Percentiles rank a stretch among this genome's conserved stretches.
These are phyloP conservation scores for Drosophila mulleri DNA, from an alignment of 2,888 invertebrate genomes.

Conservation along the genomic window DNA sequence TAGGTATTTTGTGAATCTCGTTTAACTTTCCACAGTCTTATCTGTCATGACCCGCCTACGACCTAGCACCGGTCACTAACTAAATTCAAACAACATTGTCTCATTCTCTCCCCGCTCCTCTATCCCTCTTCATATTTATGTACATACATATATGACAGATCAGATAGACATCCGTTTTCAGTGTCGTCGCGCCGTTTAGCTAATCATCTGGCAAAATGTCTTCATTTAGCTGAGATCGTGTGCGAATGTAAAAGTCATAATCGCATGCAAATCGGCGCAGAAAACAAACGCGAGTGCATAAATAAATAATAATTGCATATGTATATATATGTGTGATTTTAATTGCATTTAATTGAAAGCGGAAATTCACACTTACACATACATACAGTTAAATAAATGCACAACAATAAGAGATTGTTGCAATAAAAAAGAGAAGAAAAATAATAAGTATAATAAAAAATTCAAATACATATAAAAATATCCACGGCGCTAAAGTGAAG, in stretches of 20 bases:
- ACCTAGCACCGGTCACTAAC: conserved; percentile 27
- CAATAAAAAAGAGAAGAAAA: conserved; percentile 25
- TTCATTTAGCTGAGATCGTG: conserved; percentile 25
- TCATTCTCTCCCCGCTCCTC: background rate
- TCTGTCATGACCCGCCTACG: conserved; percentile 30
- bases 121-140: background rate
- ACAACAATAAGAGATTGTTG: conserved; percentile 44
- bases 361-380: conserved; percentile 55
- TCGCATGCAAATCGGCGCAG: conserved; percentile 28
- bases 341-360: conserved; percentile 73
- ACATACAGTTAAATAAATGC: conserved; percentile 1
- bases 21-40: conserved; percentile 21
- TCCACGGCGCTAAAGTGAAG: conserved; percentile 34
- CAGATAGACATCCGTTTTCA: conserved; percentile 30
- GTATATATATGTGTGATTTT: conserved; percentile 15
- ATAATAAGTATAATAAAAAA: conserved; percentile 26
- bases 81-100: background rate
- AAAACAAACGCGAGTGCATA: conserved; percentile 48
- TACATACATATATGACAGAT: background rate
- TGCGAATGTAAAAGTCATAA: conserved; percentile 33
- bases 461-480: conserved; percentile 7
- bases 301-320: conserved; percentile 44
- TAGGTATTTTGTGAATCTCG: background rate
- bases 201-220: conserved; percentile 41
- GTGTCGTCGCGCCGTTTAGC: conserved; percentile 24